Evolutionary conservation across 2,113 vertebrate genomes (phyloP), one percentile per base, ranked within the genome.

Genomic region (Hemicordylus capensis): DNA sequence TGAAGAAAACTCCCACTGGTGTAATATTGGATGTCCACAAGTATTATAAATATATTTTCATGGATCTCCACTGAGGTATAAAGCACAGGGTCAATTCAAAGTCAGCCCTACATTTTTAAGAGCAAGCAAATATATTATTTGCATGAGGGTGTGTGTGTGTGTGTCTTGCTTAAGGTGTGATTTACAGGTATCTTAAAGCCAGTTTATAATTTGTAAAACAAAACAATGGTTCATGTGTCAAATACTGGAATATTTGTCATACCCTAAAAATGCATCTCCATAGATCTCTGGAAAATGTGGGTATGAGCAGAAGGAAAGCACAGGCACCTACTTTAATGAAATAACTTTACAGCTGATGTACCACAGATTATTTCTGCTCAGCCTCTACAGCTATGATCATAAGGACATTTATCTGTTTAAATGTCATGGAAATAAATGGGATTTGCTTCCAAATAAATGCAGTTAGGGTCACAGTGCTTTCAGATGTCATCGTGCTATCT

Each of bases 101-200:
- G 96, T 95, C 94, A 95, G 88, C 89, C 89, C 85, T 93, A 95
- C 96, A 94, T 95, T 96, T 95, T 93, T 90, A 93, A 95, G 67
- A 92, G 75, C 70, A 93, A 94, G 86, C 80, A 92, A 93, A 89
- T 87, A 66, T 84, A 89, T 93, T 88, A 93, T 95, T 96, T 95
- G 91, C 89, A 94, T 93, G 91, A 64, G 51, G n/a, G 56, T 90
- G 87, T 95, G 85, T 88, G 81, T 87, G 42, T 63, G 61, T 91
- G 72, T 89, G 83, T 80, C 89, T 86, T 93, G 90, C 79, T 90
- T 93, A 90, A 74, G 80, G 77, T 89, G 93, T 94, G 89, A 95
- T 96, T 95, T 96, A 95, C 78, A 92, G 89, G 88, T 78, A 89
- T 82, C 78, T 93, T 95, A 94, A 93, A 87, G 86, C 64, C 88